Conservation (phyloP, 2,888 invertebrate species). For the Melanophora roralis region DNA sequence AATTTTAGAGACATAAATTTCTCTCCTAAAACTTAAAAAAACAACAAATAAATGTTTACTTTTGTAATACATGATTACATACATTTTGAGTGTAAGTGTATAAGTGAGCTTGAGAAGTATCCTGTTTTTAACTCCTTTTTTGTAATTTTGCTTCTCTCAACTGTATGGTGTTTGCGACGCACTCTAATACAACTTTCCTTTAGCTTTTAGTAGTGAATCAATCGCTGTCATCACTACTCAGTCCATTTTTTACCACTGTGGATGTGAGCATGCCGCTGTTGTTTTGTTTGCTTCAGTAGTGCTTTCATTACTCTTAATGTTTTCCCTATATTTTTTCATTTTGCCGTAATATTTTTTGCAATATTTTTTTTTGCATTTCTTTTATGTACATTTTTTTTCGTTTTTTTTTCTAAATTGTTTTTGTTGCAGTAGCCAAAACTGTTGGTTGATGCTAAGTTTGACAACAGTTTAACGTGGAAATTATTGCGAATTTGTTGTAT, state of each 20-base stretch:
- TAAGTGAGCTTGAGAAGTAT: constrained; percentile 2
- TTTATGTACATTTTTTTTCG: constrained; percentile 6
- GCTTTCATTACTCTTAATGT: neutral
- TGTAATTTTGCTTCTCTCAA: neutral
- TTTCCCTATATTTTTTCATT: neutral
- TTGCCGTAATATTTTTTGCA: constrained; percentile 14
- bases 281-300: neutral
- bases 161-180: neutral
- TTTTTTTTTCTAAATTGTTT: constrained; percentile 20
- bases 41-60: neutral
- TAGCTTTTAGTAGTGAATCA: constrained; percentile 19
- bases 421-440: constrained; percentile 68
- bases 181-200: constrained; percentile 31
- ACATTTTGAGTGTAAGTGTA: neutral
- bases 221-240: constrained; percentile 45
- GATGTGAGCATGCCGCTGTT: constrained; percentile 37
- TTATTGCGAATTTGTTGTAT: constrained; percentile 76
- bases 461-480: constrained; percentile 76
- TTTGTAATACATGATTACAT: neutral
- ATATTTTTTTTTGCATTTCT: neutral
- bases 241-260: constrained; percentile 33
- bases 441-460: constrained; percentile 72
- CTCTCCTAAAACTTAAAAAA: constrained; percentile 3
- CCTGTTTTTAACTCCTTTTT: neutral
- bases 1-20: neutral